Evolutionary conservation across 2,113 vertebrate species (phyloP).

Genomic region (Eudyptes chrysolophus): DNA sequence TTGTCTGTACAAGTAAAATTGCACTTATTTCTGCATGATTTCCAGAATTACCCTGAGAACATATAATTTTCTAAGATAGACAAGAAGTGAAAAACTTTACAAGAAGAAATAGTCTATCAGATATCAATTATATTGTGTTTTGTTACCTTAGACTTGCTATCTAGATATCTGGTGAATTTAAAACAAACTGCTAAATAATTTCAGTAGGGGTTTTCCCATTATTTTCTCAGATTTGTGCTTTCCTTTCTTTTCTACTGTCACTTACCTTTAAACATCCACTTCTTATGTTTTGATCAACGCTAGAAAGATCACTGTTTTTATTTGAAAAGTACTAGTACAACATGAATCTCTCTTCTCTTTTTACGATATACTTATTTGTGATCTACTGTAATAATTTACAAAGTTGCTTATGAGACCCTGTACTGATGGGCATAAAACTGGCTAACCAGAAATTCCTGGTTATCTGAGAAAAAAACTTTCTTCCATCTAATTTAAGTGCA

Average conservation of each 20-base stretch:
- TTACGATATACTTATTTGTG: neutral
- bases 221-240: neutral
- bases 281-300: neutral
- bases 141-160: neutral
- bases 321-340: neutral
- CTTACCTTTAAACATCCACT: neutral
- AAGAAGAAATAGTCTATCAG: neutral
- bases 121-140: neutral
- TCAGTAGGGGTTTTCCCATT: neutral
- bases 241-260: neutral
- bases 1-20: constrained; percentile 10
- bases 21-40: constrained; percentile 33
- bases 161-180: neutral
- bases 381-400: neutral
- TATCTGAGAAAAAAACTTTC: neutral
- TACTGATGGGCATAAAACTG: neutral
- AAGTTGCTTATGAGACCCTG: neutral
- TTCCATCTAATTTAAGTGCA: neutral
- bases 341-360: neutral
- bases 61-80: neutral
- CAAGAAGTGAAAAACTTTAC: neutral
- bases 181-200: neutral
- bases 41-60: neutral
- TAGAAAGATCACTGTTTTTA: neutral
- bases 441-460: neutral